Base-by-base conservation (phyloP, 2,113 vertebrate genomes). In the Noctilio leporinus region DNA sequence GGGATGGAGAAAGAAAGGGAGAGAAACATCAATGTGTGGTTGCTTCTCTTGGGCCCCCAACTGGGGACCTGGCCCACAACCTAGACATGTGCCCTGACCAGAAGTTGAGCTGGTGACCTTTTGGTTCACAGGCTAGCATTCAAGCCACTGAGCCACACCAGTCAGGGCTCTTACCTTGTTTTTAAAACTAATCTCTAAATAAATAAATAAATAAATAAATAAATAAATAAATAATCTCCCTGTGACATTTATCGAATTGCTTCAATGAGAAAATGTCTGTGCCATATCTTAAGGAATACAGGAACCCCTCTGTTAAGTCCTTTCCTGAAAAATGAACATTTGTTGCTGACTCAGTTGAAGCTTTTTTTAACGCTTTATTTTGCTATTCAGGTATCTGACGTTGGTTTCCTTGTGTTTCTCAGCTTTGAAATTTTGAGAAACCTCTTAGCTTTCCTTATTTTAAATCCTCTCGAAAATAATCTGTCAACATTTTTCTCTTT, bases 401-500 rank as follows among this genome's bases (percentile, higher is more conserved):
- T 88, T 59, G 43, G 14, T 53, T 93, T 95, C 35, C 5, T 72
- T 90, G 38, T 20, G 73, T 95, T 33, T 95, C 22, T 89, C 2
- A 38, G 7, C 67, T 57, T 10, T 73, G n/a, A 38, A 16, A 64
- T 95, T 94, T 92, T 75, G 69, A 62, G 35, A 55, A 94, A 47
- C 4, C 30, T 69, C 43, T 92, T 78, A 89, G 22, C 69, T 93
- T 80, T 80, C 33, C 2, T 9, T 76, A 33, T 59, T 95, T 89
- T 57, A 77, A 78, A 75, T 62, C 88, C 22, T 67, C 76, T 38
- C 59, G 45, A 70, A 96, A 95, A 82, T 91, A 76, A n/a, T 43
- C 75, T 3, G 7, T 17, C 45, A 17, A 2, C 12, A 43, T 72
- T 70, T 94, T 95, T 82, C 35, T 57, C 28, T 28, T 38, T 70